Percentiles rank a stretch among this genome's conserved stretches.
Evolutionary conservation across 2,888 invertebrate species (phyloP).

Genomic region (Ptilodon capucinus): DNA sequence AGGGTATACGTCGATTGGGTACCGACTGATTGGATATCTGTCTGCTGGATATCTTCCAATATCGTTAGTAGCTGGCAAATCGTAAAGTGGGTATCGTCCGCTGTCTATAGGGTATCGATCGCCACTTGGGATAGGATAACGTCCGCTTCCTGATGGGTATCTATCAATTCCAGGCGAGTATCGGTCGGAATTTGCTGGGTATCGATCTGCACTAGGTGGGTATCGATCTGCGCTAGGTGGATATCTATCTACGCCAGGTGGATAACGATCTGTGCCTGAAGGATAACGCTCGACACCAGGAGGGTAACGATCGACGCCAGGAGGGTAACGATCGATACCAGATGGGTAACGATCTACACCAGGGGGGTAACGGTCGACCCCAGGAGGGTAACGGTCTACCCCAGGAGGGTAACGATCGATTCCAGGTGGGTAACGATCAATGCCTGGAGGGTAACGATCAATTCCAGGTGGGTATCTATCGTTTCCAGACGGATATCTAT

Average conservation of each 20-base stretch:
- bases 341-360: conserved; percentile 62
- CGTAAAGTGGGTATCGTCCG: conserved; percentile 59
- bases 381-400: conserved; percentile 78
- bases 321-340: conserved; percentile 61
- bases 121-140: conserved; percentile 53
- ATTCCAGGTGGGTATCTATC: conserved; percentile 69
- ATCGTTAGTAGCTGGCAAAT: conserved; percentile 41
- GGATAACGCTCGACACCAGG: conserved; percentile 58
- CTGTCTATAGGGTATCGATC: conserved; percentile 49
- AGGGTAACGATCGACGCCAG: conserved; percentile 66
- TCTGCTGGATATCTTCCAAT: conserved; percentile 63
- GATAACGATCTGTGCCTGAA: conserved; percentile 17
- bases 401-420: conserved; percentile 73
- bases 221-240: conserved; percentile 42
- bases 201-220: conserved; percentile 53
- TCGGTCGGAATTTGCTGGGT: conserved; percentile 51
- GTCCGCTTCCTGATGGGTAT: conserved; percentile 45
- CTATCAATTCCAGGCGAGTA: conserved; percentile 50
- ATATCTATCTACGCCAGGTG: conserved; percentile 54
- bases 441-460: conserved; percentile 73
- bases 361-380: conserved; percentile 78
- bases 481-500: conserved; percentile 69
- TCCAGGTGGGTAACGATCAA: conserved; percentile 71
- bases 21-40: conserved; percentile 68
- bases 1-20: conserved; percentile 64